These are phyloP conservation scores for Porites lobata DNA, from an alignment of 92 coral and sea anemone genomes.

Conservation along the genomic window DNA sequence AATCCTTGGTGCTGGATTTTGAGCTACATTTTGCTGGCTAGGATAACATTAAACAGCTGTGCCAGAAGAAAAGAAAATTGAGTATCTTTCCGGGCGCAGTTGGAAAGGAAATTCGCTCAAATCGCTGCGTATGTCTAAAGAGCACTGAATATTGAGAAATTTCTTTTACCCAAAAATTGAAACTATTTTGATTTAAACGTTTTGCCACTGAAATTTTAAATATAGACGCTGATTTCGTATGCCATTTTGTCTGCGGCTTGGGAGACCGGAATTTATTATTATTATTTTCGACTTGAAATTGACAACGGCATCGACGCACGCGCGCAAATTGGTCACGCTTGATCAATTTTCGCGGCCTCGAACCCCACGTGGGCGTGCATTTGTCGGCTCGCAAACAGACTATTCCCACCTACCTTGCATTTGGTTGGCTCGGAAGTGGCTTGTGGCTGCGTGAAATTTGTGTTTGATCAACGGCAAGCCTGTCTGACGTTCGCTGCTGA, in stretches of 20 bases:
- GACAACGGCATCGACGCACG: conserved; percentile 85
- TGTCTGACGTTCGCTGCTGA: conserved; percentile 52
- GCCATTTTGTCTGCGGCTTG: conserved; percentile 75
- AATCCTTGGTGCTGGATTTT: conserved; percentile 26
- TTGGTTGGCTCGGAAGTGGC: conserved; percentile 93
- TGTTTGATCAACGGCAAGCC: conserved; percentile 83
- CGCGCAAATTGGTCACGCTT: conserved; percentile 94
- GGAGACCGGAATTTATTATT: conserved; percentile 56
- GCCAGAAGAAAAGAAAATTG: conserved; percentile 21
- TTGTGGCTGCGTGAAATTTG: conserved; percentile 80
- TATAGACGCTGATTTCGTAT: conserved; percentile 28
- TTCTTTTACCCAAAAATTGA: neutral
- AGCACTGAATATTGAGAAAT: neutral
- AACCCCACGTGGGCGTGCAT: conserved; percentile 91
- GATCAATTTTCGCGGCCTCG: conserved; percentile 88
- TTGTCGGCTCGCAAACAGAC: conserved; percentile 90
- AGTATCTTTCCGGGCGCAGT: conserved; percentile 35
- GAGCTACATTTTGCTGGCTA: conserved; percentile 5
- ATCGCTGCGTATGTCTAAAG: neutral
- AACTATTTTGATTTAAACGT: neutral
- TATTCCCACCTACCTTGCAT: conserved; percentile 93
- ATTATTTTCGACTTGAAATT: conserved; percentile 76
- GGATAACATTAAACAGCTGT: conserved; percentile 40
- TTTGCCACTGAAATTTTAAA: conserved; percentile 4
- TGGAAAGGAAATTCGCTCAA: conserved; percentile 23